phyloP scores from a whole-genome alignment of 2,888 invertebrate genomes.

The Drosophila rubida region DNA sequence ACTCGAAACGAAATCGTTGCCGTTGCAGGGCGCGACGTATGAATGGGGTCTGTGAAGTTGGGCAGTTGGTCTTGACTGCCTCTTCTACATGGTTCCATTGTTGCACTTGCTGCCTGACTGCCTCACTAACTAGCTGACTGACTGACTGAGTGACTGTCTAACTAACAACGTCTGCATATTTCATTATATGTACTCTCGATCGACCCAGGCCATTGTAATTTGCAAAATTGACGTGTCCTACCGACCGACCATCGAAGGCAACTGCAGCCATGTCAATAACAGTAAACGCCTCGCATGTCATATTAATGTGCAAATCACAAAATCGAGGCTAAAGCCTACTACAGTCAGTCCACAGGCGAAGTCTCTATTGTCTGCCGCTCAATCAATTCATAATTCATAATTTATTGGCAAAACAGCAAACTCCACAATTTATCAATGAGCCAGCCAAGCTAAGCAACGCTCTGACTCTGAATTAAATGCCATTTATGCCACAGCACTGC shows the following conservation, averaged over 20 bases:
- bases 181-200: conserved; percentile 64
- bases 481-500: conserved; percentile 1
- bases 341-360: conserved; percentile 17
- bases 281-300: conserved; percentile 46
- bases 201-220: conserved; percentile 72
- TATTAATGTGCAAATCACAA: conserved; percentile 65
- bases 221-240: conserved; percentile 72
- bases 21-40: neutral
- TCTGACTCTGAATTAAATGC: conserved; percentile 1
- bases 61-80: conserved; percentile 56
- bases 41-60: conserved; percentile 62
- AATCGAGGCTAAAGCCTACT: conserved; percentile 31
- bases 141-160: neutral
- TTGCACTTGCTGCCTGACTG: conserved; percentile 17
- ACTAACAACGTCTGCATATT: conserved; percentile 70
- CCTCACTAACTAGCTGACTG: neutral
- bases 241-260: conserved; percentile 12
- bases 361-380: neutral
- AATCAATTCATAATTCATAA: conserved; percentile 12
- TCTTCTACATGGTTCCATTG: neutral
- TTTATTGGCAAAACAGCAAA: conserved; percentile 8
- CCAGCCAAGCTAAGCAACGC: conserved; percentile 1
- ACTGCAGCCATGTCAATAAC: conserved; percentile 35
- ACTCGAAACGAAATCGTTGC: conserved; percentile 57
- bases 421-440: conserved; percentile 12